These are phyloP conservation scores for Dioctria linearis DNA, from an alignment of 2,888 invertebrate genomes.

Conservation along the genomic window DNA sequence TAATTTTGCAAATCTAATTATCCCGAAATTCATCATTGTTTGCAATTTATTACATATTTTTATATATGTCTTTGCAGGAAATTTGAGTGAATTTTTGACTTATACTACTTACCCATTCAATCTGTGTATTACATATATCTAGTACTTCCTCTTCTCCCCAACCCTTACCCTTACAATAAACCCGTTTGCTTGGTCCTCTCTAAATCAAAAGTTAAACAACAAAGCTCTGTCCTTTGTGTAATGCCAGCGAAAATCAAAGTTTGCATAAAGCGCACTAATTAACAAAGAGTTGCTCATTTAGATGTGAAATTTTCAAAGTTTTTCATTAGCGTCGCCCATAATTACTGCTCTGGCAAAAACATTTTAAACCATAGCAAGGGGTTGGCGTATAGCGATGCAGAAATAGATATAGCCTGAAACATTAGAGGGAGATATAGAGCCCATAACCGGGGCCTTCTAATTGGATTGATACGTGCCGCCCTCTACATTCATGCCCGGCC, in stretches of 20 bases:
- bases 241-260: conserved; percentile 39
- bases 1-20: too few species aligned
- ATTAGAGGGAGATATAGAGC: conserved; percentile 34
- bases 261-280: conserved; percentile 46
- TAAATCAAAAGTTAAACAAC: conserved; percentile 18
- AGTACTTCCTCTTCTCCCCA: too few species aligned
- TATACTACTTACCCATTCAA: too few species aligned
- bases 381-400: not conserved
- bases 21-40: too few species aligned
- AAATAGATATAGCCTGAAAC: not conserved
- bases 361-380: conserved; percentile 24
- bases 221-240: not conserved
- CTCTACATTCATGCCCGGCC: conserved; percentile 29
- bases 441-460: conserved; percentile 46
- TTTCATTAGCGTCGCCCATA: conserved; percentile 53
- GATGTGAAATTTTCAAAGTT: conserved; percentile 52
- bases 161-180: too few species aligned
- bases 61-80: too few species aligned
- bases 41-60: too few species aligned
- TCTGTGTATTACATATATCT: too few species aligned
- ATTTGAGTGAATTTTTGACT: too few species aligned
- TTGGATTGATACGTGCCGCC: conserved; percentile 53
- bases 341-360: conserved; percentile 46
- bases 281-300: conserved; percentile 52
- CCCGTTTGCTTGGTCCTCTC: not conserved